These are phyloP conservation scores for Falco novaeseelandiae DNA, from an alignment of 2,797 vertebrate genomes.

Conservation along the genomic window DNA sequence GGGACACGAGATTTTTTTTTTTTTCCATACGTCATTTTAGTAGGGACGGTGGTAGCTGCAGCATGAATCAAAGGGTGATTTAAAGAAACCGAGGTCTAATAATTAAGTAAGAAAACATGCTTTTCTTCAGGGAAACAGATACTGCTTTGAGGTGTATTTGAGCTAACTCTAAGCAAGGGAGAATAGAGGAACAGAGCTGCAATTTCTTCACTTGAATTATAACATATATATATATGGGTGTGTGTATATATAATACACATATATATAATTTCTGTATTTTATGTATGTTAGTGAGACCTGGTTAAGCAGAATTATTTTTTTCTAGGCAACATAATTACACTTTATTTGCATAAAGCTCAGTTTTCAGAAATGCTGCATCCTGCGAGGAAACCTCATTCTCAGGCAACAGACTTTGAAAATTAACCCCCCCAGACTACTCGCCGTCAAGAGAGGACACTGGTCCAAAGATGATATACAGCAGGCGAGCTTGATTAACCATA, in stretches of 20 bases:
- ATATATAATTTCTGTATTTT: background rate
- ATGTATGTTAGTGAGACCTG: background rate
- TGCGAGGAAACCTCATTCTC: background rate
- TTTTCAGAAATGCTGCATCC: background rate
- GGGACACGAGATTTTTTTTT: background rate
- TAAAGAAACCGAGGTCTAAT: background rate
- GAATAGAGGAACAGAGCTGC: background rate
- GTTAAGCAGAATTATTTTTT: background rate
- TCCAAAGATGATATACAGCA: constrained; percentile 90
- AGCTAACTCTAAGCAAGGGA: background rate
- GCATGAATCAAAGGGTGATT: background rate
- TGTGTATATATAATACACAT: too few species aligned
- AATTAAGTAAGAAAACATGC: background rate
- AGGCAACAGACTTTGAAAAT: background rate
- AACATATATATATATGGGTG: background rate
- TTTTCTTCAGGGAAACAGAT: background rate
- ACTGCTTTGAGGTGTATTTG: background rate
- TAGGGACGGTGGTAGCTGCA: background rate
- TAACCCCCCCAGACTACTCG: constrained; percentile 8
- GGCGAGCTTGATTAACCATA: constrained; percentile 87
- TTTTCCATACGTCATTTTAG: background rate
- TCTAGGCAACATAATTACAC: background rate
- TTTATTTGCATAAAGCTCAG: too few species aligned
- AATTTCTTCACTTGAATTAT: background rate
- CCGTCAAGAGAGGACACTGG: constrained; percentile 82